Base-by-base conservation (phyloP, 2,113 vertebrate species). In the Aldabrachelys gigantea region DNA sequence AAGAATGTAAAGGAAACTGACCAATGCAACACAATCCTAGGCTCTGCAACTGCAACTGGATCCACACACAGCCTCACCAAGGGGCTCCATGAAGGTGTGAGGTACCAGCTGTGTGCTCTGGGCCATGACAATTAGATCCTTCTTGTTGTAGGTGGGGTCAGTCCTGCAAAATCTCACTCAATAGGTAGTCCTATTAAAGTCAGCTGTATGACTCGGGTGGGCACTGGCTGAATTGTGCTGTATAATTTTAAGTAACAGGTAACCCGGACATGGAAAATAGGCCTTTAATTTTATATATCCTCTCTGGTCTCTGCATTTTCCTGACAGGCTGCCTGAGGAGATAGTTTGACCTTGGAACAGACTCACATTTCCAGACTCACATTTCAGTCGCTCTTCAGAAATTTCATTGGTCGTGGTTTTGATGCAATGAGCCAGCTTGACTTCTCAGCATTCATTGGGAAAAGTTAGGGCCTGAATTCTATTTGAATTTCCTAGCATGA, bases 401-500 rank as follows among this genome's bases (percentile, higher is more conserved):
- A 87, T 0, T 83, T 57, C 50, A 62, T 65, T 88, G 59, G 19
- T 29, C 27, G 4, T 57, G 24, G 80, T 84, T 94, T 72, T 93
- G 93, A 93, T 80, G 89, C 92, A 62, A 7, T 49, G 81, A 94
- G 91, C 62, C 3, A 0, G 35, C 85, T 94, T 95, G 96, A 80
- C 85, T 92, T 82, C 0, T 31, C 79, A 65, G 54, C n/a, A 38
- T 24, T 38, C 72, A 35, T 9, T 25, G n/a, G 80, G 72, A 53
- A 59, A 59, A 79, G 24, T 29, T 44, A 44, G 0, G 0, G 2
- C 56, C 82, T 38, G 29, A 59, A 41, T 96, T 95, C 94, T 49
- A 84, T 85, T 69, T 91, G 87, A 95, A 93, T 94, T 89, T 89
- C 87, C 81, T 87, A 54, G 86, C 94, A 86, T 85, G 84, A 96